phyloP scores from a whole-genome alignment of 2,888 invertebrate genomes.

The Oscheius myriophilus region DNA sequence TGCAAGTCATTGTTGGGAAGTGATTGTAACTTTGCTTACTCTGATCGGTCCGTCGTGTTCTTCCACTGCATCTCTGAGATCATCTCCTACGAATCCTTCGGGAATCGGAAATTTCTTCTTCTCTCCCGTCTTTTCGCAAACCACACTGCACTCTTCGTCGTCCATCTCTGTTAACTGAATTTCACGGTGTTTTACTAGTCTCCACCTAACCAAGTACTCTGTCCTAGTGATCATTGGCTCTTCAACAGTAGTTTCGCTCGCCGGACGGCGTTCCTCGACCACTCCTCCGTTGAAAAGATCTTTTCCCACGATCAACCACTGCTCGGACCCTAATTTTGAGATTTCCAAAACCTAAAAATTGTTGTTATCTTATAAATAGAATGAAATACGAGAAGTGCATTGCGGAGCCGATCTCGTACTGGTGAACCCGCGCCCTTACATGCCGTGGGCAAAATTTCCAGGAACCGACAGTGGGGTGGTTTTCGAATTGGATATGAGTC shows the following conservation, averaged over 20 bases:
- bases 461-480: too few species aligned
- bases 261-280: conserved; percentile 12
- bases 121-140: conserved; percentile 4
- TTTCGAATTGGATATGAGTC: too few species aligned
- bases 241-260: conserved; percentile 13
- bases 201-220: conserved; percentile 9
- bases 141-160: conserved; percentile 8
- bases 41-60: conserved; percentile 16
- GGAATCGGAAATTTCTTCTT: conserved; percentile 13
- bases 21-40: conserved; percentile 12
- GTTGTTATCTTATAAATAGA: too few species aligned
- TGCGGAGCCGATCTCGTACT: too few species aligned
- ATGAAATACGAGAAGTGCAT: too few species aligned
- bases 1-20: background rate
- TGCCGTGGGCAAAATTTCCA: too few species aligned
- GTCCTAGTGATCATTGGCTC: conserved; percentile 21
- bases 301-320: conserved; percentile 14
- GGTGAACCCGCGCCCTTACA: too few species aligned
- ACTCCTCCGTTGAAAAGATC: conserved; percentile 25
- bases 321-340: conserved; percentile 15
- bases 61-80: conserved; percentile 16
- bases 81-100: conserved; percentile 25
- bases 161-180: conserved; percentile 19
- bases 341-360: conserved; percentile 22
- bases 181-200: background rate